Base-by-base conservation (phyloP, 2,113 vertebrate species). In the Sapajus apella region DNA sequence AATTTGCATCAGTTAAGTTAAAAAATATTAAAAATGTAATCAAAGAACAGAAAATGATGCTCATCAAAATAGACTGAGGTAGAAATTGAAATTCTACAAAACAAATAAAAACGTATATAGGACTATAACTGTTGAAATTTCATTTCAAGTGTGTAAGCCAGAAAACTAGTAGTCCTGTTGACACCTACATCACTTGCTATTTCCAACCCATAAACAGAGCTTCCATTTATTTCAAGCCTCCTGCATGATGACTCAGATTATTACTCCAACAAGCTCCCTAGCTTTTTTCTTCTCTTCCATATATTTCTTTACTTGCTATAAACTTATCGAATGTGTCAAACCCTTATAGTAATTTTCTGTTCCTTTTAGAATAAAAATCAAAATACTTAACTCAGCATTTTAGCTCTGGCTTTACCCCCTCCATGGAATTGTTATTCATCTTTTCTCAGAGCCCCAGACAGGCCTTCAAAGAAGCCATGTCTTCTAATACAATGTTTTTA, bases 1-100 rank as follows among this genome's bases (percentile, higher is more conserved):
- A 87, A 75, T 97, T 91, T 96, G 23, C 40, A 90, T 70, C 6
- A 82, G 2, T 11, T 56, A 94, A 81, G 13, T 85, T 23, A 95
- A 79, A 75, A 68, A 58, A 1, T 73, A 87, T 58, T 45, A 50
- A 91, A 90, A 88, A 18, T 81, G 3, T 77, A 81, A 94, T 70
- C 58, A 76, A 89, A 94, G 20, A 92, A 79, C 4, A 94, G 77
- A 86, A 83, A 91, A 79, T 64, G 64, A 58, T 87, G 8, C 6
- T 84, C 11, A 93, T 87, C 40, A 91, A 83, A 83, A 61, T 35
- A 84, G 3, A 64, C 27, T 90, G 43, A 88, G 70, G 84, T 37
- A 82, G 35, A 8, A 86, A 52, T 32, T 80, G 7, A 8, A 2
- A 35, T 52, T 84, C 9, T 91, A 21, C 66, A 87, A 96, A 92